Evolutionary conservation across 2,888 invertebrate genomes (phyloP).

Genomic region (Drosophila neoperkinsi): DNA sequence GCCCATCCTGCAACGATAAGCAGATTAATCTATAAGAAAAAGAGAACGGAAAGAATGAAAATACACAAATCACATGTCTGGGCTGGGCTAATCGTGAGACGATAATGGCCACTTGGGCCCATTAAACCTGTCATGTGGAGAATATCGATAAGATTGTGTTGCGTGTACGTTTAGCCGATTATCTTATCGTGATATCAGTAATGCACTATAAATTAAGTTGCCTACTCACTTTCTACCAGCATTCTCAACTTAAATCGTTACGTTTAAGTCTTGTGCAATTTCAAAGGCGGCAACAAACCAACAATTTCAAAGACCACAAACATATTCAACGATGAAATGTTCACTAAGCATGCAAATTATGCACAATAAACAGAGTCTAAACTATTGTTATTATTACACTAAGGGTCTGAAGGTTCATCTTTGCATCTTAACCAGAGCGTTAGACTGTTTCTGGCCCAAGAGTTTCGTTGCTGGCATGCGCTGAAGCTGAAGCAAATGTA

Average conservation of each 20-base stretch:
- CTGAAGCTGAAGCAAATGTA: slow-evolving; percentile 45
- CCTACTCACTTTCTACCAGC: not conserved
- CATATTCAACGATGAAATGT: slow-evolving; percentile 52
- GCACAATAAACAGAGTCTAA: slow-evolving; percentile 43
- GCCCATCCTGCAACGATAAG: not conserved
- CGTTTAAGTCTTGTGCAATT: slow-evolving; percentile 5
- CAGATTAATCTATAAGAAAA: not conserved
- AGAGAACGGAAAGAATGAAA: not conserved
- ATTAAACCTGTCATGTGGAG: slow-evolving; percentile 47
- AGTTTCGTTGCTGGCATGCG: slow-evolving; percentile 11
- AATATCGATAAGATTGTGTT: slow-evolving; percentile 48
- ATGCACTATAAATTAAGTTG: slow-evolving; percentile 29
- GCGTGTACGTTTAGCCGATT: slow-evolving; percentile 25
- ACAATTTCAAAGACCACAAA: not conserved
- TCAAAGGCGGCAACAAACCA: not conserved
- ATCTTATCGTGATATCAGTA: slow-evolving; percentile 30
- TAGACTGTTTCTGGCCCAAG: not conserved
- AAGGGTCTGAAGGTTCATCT: not conserved
- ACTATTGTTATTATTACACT: slow-evolving; percentile 22
- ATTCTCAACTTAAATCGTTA: not conserved
- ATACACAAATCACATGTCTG: slow-evolving; percentile 49
- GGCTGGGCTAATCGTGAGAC: slow-evolving; percentile 26
- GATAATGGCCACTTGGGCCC: slow-evolving; percentile 34
- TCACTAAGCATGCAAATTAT: slow-evolving; percentile 69
- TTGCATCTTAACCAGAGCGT: not conserved